Evolutionary conservation across 2,888 invertebrate genomes (phyloP), one percentile per base, ranked within the genome.

Genomic region (Rotaria sp.): DNA sequence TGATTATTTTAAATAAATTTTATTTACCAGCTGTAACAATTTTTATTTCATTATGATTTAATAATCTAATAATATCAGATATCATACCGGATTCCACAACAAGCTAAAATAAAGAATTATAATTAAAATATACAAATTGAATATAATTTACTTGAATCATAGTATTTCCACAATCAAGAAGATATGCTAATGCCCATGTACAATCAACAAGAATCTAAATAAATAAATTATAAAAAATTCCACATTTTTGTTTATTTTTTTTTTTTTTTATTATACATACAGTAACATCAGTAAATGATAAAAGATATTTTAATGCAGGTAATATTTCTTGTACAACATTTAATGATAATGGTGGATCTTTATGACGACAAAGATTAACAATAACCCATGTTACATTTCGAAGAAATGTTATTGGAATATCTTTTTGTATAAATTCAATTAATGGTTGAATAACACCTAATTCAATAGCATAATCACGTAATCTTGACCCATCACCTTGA

Each of bases 371-470:
- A 90, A 99, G 93, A 93, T 99, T 99, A 84, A 98, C 98, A 91
- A 99, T 96, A 35, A 98, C 98, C 98, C 98, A 99, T 84, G 98
- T 97, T 87, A 98, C 97, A 90, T 99, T 99, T 88, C 98, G 94
- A 89, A 99, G 93, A 92, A 99, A 99, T 86, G 95, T 94, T 89
- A 99, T 95, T 74, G 97, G 96, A 90, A 97, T 97, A 88, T 95
- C 95, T 18, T 96, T 96, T 91, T 95, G 96, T 89, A 99, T 96
- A 92, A 99, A 97, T 87, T 94, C 94, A 88, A 99, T 93, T 87
- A 99, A 93, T 7, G 98, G 97, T 90, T 94, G 94, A 35, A 99
- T 96, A 86, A 98, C 96, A 88, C 97, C 98, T 89, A 96, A 93
- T 89, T 94, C 94, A 88, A 99, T 97, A 87, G 96, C 97, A 91